Evolutionary conservation across 2,888 invertebrate genomes (phyloP), one percentile per base, ranked within the genome.

Genomic region (Hydroisotoma schaefferi): DNA sequence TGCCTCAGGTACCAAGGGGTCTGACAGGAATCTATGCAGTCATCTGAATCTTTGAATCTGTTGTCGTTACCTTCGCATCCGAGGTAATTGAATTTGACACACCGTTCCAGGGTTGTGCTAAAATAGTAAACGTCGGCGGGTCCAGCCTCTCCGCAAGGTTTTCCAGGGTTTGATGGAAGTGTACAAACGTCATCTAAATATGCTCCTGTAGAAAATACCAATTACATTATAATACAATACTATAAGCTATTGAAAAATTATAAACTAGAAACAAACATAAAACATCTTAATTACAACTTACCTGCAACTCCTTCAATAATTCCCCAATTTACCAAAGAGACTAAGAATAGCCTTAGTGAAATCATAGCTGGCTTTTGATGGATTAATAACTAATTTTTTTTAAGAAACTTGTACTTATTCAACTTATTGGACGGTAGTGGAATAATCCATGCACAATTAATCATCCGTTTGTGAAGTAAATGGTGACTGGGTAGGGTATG

Each of bases 11-110:
- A 18, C 55, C 55, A 59, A 12, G 59, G 40, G 2, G 51, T 55
- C 43, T 59, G 59, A 18, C 59, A 59, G 2, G 43, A 28, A 38
- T 59, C 59, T 6, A 59, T 49, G 18, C 59, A 59, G 5, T 59
- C 55, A 12, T 59, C 55, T 27, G 49, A 59, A n/a, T 38, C 22
- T 1, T 12, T 22, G 43, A 59, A 59, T 12, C 29, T 28, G 33
- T 59, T 59, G 5, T 33, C 38, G 22, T 59, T 59, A 8, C 59
- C 59, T 18, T 26, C 43, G 23, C 53, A 53, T 2, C 53, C 53
- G 20, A 25, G 3, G 20, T 25, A 53, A 3, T 29, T 22, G 52
- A 52, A 52, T 22, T 18, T 20, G 18, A 12, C 22, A 18, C 48
- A 53, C 5, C 33, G 22, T 23, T 53, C 53, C 10, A 4, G 25